Base-by-base conservation (phyloP, 1,140 invertebrate genomes). In the Melitaea cinxia region DNA sequence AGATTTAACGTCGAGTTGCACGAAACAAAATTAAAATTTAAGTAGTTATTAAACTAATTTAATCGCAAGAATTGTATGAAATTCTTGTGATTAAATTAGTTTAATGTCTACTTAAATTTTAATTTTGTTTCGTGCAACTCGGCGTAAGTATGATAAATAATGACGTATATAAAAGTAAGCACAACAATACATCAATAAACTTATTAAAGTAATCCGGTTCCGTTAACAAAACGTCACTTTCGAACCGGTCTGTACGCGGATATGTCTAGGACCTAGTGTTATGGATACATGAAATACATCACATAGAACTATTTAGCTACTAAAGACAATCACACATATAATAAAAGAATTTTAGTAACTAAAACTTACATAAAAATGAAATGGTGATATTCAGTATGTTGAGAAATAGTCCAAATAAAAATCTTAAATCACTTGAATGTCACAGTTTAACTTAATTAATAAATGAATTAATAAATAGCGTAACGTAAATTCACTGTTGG, bases 151-250 rank as follows among this genome's bases (percentile, higher is more conserved):
- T 9, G 10, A 33, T 9, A 10, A 33, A 9, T 9, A n/a, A 37
- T 37, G 37, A 9, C 19, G 47, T 45, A 30, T 45, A 57, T 30
- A 23, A 45, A 57, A 57, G 55, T 42, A 63, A 58, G 39, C 39
- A 21, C 50, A 30, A 55, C 60, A 45, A 55, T 63, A 19, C 49
- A 45, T 56, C 28, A 64, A 64, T 64, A 56, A 56, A 56, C 21
- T 35, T 49, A 64, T 49, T 50, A 64, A 50, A 52, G 28, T 33
- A 65, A 65, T 66, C 64, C 64, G 64, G 64, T 60, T 80, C 70
- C 68, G 55, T 75, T 70, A 77, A 82, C 78, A 82, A 83, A 77
- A 78, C 72, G 71, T 70, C 75, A 78, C 80, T 85, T 85, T 85
- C 81, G 54, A 85, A 85, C 83, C 83, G 80, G 83, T 85, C 76